Evolutionary conservation across 2,797 vertebrate genomes (phyloP).

Genomic region (Fratercula arctica): DNA sequence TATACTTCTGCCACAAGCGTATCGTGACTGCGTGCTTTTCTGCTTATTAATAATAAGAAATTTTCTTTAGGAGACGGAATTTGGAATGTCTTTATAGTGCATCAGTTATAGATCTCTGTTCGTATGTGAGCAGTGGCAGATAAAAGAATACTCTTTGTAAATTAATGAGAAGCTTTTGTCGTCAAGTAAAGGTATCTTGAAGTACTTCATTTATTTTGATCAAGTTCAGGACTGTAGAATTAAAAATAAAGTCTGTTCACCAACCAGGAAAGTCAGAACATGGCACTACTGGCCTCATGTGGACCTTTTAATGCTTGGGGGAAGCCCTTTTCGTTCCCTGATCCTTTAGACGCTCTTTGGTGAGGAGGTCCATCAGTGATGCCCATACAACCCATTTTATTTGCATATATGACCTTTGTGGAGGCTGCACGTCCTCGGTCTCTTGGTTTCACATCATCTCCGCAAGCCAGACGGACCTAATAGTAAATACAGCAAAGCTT

Average conservation of each 20-base stretch:
- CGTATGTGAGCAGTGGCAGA: neutral
- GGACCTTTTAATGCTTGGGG: neutral
- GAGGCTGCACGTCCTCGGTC: neutral
- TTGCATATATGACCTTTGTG: neutral
- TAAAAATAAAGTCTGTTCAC: neutral
- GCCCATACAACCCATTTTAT: neutral
- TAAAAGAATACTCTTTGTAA: neutral
- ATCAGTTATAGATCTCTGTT: neutral
- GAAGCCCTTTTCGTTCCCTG: neutral
- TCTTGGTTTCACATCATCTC: neutral
- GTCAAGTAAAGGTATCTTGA: neutral
- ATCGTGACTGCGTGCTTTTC: neutral
- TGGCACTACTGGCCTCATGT: neutral
- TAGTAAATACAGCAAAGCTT: neutral
- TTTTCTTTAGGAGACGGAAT: neutral
- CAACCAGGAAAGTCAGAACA: rapidly evolving
- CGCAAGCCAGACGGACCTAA: neutral
- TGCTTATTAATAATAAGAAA: neutral
- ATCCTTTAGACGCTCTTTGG: neutral
- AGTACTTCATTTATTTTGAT: neutral
- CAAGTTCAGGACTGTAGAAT: neutral
- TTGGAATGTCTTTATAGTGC: neutral
- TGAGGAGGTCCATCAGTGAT: neutral
- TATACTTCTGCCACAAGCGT: neutral
- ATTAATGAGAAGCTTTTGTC: neutral